Evolutionary conservation across 2,113 vertebrate species (phyloP).

Genomic region (Paramormyrops kingsleyae): DNA sequence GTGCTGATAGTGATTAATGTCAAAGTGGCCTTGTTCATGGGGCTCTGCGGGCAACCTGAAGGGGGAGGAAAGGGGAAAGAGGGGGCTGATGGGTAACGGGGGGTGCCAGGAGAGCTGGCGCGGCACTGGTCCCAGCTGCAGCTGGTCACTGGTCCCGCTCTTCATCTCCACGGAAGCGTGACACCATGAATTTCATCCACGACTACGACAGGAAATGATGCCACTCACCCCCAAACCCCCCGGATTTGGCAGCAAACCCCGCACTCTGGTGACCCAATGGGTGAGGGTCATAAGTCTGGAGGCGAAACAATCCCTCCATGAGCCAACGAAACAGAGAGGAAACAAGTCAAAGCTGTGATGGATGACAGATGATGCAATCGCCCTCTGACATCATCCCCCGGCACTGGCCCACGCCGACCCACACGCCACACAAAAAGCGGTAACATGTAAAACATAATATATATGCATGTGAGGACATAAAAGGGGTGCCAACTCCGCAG

Average conservation of each 20-base stretch:
- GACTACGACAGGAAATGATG: background rate
- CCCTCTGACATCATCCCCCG: background rate
- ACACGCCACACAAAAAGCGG: background rate
- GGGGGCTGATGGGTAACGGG: constrained; percentile 16
- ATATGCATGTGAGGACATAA: background rate
- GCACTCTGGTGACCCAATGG: constrained; percentile 11
- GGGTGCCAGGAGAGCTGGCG: constrained; percentile 9
- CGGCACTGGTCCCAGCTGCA: background rate
- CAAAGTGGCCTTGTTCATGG: constrained; percentile 88
- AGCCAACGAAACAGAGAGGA: constrained; percentile 15
- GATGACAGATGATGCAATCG: constrained; percentile 6
- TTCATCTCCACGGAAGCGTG: background rate
- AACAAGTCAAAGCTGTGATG: background rate
- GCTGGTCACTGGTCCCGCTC: background rate
- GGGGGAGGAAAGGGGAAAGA: constrained; percentile 23
- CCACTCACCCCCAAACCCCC: background rate
- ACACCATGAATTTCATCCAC: constrained; percentile 9
- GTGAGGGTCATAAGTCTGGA: constrained; percentile 10
- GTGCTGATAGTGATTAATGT: constrained; percentile 90
- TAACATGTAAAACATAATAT: background rate
- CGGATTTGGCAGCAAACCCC: background rate
- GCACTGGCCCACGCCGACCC: background rate
- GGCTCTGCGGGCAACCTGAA: constrained; percentile 85
- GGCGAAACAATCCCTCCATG: constrained; percentile 5
- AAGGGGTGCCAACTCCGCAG: background rate